Base-by-base conservation (phyloP, 2,888 invertebrate genomes). In the Parnassius smintheus region DNA sequence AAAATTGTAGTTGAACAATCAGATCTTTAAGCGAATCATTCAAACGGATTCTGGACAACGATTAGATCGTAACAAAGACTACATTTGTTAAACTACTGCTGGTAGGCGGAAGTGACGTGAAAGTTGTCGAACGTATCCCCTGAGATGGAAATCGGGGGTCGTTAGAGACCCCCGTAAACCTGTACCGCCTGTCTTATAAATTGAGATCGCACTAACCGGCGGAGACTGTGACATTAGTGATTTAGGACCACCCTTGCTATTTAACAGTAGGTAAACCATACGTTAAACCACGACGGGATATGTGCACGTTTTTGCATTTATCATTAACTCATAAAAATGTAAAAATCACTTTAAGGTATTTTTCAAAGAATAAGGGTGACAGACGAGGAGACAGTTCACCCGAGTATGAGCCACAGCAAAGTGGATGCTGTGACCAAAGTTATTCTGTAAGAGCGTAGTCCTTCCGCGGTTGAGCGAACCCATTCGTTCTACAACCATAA, bases 131-230 rank as follows among this genome's bases (percentile, higher is more conserved):
- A 59, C 63, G 60, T 54, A 64, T 59, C 59, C 64, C 57, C 51
- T 50, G 62, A 52, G 61, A 62, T 44, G 59, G 51, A 51, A 52
- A 58, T 57, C 53, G 53, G 59, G 50, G 45, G 62, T 52, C 44
- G 58, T 57, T 52, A 53, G 60, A 50, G 35, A 58, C 45, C 59
- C 56, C 63, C 61, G 67, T 72, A 72, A 72, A 71, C 65, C 66
- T 70, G 70, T 70, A 70, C 67, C 65, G 66, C 55, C 62, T 69
- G 70, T 70, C 70, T 62, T 70, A 70, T 69, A 67, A 70, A 70
- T 69, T 68, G 68, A 59, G 68, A 67, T 64, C 68, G 66, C 69
- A 64, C 67, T 67, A 67, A 61, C 59, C 56, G 57, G 53, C 48
- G 53, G 60, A 49, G 60, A 60, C 49, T 44, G 51, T 52, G 50